Base-by-base conservation (phyloP, 2,888 invertebrate genomes). In the Drosophila mimica region DNA sequence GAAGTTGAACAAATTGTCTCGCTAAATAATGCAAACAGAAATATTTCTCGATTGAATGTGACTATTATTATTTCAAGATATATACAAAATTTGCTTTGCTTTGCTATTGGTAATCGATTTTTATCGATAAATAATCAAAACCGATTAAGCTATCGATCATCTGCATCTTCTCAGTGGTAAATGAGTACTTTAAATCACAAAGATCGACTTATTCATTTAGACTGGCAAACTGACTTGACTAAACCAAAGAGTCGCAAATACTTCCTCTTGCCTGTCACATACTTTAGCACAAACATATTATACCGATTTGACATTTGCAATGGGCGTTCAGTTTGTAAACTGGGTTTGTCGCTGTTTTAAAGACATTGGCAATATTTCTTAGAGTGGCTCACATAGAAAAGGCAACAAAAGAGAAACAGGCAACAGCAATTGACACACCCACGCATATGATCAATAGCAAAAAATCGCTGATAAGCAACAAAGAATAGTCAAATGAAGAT, bases 301-400 rank as follows among this genome's bases (percentile, higher is more conserved):
- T 2, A 40, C 40, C n/a, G n/a, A n/a, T 13, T 43, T 6, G 6
- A 6, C 6, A 43, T 20, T 6, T 43, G 6, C 6, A 43, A 43
- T n/a, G n/a, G 11, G n/a, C 38, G 38, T 17, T 17, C 8, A 17
- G 54, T 56, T 57, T 40, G 33, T 51, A 51, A 33, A 31, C 17
- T 15, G 70, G 60, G 49, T 34, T 52, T 25, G 69, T 58, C 59
- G 1, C 17, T 33, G 48, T 17, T 7, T 54, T 28, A 34, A 31
- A 53, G 48, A 49, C 71, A 67, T 81, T 81, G 36, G 51, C 62
- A 46, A n/a, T 43, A 43, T 13, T 43, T 56, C 38, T 38, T 38
- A 2, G 38, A 48, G 17, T 20, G n/a, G 43, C 83, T 81, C 65
- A 81, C 81, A 81, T 81, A 56, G 34, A 13, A 36, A 30, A 17